Percentiles rank a stretch among this genome's conserved stretches.
phyloP scores from a whole-genome alignment of 2,113 vertebrate species.

The Galeopterus variegatus region DNA sequence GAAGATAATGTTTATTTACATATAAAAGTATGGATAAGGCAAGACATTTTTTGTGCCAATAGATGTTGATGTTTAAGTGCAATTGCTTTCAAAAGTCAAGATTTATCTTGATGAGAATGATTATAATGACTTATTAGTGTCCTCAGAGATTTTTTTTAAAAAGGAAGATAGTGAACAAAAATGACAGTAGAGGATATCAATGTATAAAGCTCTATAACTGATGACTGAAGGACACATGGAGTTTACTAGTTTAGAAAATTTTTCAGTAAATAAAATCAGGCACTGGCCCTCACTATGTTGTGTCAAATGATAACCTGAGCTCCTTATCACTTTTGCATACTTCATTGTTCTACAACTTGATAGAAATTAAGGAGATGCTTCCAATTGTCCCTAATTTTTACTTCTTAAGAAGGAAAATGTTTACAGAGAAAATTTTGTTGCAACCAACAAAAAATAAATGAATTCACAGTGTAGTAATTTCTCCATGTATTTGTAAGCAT shows the following conservation, averaged over 20 bases:
- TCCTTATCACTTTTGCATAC: neutral
- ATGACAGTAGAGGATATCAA: neutral
- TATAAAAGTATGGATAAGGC: neutral
- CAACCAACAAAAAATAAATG: neutral
- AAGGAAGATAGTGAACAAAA: neutral
- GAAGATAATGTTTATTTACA: neutral
- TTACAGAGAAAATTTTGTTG: neutral
- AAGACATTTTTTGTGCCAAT: neutral
- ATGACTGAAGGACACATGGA: neutral
- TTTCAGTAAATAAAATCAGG: neutral
- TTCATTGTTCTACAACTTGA: neutral
- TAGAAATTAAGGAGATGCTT: neutral
- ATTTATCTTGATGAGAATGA: constrained; percentile 1
- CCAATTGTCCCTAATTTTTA: neutral
- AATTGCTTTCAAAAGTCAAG: neutral
- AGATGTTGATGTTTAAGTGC: neutral
- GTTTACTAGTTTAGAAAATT: neutral
- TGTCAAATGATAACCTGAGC: neutral
- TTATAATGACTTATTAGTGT: neutral
- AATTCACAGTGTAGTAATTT: neutral
- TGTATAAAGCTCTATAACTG: neutral
- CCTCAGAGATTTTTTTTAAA: neutral
- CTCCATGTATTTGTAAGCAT: neutral
- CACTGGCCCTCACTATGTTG: neutral
- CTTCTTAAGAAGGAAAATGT: neutral